These are phyloP conservation scores for Cetonia aurata DNA, from an alignment of 2,888 invertebrate genomes.

Conservation along the genomic window DNA sequence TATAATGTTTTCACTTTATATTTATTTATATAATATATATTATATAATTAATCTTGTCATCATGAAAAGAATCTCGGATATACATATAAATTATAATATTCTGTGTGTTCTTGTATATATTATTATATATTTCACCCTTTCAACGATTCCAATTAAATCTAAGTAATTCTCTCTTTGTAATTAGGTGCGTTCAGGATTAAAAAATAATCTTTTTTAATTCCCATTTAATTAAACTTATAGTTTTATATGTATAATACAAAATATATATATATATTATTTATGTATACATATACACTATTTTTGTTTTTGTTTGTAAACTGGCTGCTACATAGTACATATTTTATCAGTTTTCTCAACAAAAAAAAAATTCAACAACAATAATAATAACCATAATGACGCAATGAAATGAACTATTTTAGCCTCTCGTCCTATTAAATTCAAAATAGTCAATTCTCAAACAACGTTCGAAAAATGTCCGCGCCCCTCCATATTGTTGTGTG, in stretches of 20 bases:
- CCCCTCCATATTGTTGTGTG: not conserved
- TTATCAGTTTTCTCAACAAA: slow-evolving; percentile 39
- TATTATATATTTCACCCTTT: slow-evolving; percentile 17
- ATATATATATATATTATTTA: slow-evolving; percentile 42
- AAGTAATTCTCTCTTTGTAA: slow-evolving; percentile 9
- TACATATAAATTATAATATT: no score
- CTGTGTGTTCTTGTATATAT: not conserved
- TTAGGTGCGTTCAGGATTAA: slow-evolving; percentile 35
- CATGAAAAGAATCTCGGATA: slow-evolving; percentile 24
- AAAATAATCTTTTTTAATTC: slow-evolving; percentile 37
- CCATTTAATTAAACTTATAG: slow-evolving; percentile 39
- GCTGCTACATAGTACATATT: slow-evolving; percentile 49
- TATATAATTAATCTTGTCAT: slow-evolving; percentile 13
- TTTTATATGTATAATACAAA: slow-evolving; percentile 45
- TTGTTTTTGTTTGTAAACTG: slow-evolving; percentile 38
- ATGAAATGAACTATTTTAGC: slow-evolving; percentile 3
- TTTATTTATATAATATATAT: slow-evolving; percentile 1
- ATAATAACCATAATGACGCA: slow-evolving; percentile 11
- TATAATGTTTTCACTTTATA: no score
- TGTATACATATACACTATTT: slow-evolving; percentile 44
- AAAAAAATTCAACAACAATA: slow-evolving; percentile 36
- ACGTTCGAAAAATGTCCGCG: slow-evolving; percentile 9
- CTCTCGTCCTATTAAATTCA: not conserved
- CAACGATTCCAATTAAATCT: slow-evolving; percentile 11
- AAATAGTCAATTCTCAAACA: not conserved